These are phyloP conservation scores for Zapus hudsonius DNA, from an alignment of 2,113 vertebrate genomes.

Conservation along the genomic window DNA sequence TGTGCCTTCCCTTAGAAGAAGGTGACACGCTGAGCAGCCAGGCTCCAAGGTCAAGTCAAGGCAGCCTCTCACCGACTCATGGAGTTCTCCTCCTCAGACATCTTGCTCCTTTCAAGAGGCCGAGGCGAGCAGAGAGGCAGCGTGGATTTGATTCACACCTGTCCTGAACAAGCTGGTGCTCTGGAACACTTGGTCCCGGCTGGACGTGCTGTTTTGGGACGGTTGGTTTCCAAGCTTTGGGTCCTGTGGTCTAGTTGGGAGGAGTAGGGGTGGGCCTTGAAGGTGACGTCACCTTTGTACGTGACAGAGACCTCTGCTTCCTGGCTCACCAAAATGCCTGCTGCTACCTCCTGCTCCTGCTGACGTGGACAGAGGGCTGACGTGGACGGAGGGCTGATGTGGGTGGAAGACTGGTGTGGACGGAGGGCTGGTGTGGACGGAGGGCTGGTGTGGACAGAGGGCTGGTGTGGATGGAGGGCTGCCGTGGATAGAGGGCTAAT, in stretches of 20 bases:
- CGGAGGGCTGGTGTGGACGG: not conserved
- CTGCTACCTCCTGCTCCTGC: not conserved
- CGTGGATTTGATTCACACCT: not conserved
- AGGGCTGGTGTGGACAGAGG: not conserved
- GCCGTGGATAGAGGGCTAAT: not conserved
- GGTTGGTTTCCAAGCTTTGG: too few relatives aligned
- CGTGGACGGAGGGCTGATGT: too few relatives aligned
- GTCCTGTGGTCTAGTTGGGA: not conserved
- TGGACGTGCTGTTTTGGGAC: not conserved
- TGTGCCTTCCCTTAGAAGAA: rapidly evolving
- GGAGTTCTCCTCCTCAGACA: rapidly evolving
- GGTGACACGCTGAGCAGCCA: rapidly evolving
- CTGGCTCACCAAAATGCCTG: not conserved
- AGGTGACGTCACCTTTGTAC: not conserved
- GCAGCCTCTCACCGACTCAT: rapidly evolving
- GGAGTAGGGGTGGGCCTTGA: not conserved
- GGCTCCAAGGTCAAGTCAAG: rapidly evolving
- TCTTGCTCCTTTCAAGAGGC: rapidly evolving
- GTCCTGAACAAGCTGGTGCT: not conserved
- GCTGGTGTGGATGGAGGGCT: too few relatives aligned
- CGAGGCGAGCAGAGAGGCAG: rapidly evolving
- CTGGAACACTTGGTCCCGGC: rapidly evolving
- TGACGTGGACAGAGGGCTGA: not conserved
- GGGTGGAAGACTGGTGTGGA: too few relatives aligned
- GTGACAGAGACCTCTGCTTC: not conserved